Evolutionary conservation across 1,140 invertebrate genomes (phyloP), one percentile per base, ranked within the genome.

Genomic region (Drosophila teissieri): DNA sequence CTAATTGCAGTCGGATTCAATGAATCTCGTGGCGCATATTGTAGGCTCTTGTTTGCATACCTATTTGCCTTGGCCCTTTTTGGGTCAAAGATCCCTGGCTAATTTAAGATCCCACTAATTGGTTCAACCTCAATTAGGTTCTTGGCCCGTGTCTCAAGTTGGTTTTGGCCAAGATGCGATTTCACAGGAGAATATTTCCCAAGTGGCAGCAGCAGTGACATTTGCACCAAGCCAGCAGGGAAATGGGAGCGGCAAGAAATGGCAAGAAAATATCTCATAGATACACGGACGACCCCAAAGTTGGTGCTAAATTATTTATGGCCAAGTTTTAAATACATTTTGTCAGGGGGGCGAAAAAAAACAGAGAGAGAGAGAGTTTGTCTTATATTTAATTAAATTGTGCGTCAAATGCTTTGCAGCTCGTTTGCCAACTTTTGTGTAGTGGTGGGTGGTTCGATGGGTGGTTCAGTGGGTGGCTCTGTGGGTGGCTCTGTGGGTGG

Each of bases 361-460:
- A 7, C 17, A 15, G 5, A n/a, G 42, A 1, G 8, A 11, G 51
- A 1, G 17, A 11, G 24, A 54, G 61, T 77, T 77, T 76, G 54
- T 79, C 70, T 82, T 86, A 64, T 72, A 79, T 86, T 86, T 86
- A 88, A 88, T 88, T 88, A 88, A 88, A 88, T 88, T 89, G 84
- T 88, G 83, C 83, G 83, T 88, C 83, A 88, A 88, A 83, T 83
- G 76, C 73, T 82, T 74, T 86, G 75, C 82, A 78, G 81, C 74
- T 85, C 82, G 82, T 69, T 82, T 78, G 72, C 73, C 84, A 70
- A 52, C 40, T 31, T 34, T 42, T 12, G 24, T 48, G 44, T 40
- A 15, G 42, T 15, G 57, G 31, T 45, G 31, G 42, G 42, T 45
- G 42, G 42, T 19, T 19, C 42, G 46, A 31, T 53, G 46, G 54